Evolutionary conservation across 2,888 invertebrate species (phyloP).

Genomic region (Melinaea menophilus): DNA sequence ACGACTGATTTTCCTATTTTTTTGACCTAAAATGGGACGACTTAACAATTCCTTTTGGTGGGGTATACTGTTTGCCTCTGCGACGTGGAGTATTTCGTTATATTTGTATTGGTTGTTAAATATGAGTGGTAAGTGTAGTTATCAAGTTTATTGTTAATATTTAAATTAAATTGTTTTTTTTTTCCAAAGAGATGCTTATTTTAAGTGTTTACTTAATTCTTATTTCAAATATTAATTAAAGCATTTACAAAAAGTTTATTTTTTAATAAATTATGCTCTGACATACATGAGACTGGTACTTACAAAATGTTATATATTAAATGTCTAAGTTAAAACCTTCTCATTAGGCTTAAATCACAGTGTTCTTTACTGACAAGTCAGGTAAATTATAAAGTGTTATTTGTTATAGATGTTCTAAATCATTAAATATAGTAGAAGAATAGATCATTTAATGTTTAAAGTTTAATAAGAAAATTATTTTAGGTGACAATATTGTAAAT

Average conservation of each 20-base stretch:
- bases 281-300: no score
- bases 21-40: slow-evolving; percentile 41
- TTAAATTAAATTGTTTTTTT: not conserved
- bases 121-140: slow-evolving; percentile 58
- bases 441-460: not conserved
- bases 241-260: no score
- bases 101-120: slow-evolving; percentile 83
- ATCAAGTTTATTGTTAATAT: not conserved
- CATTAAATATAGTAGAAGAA: not conserved
- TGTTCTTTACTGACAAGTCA: no score
- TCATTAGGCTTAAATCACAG: no score
- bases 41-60: slow-evolving; percentile 82
- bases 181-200: not conserved
- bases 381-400: no score
- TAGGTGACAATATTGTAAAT: slow-evolving; percentile 50
- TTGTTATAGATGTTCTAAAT: no score
- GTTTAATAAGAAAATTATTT: slow-evolving; percentile 38
- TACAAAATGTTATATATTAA: no score
- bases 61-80: slow-evolving; percentile 84
- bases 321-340: no score
- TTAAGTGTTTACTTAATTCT: no score
- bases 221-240: no score
- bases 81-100: slow-evolving; percentile 85
- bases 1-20: not conserved
- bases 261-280: no score